Evolutionary conservation across 2,888 invertebrate species (phyloP).

Genomic region (Seira musarum): DNA sequence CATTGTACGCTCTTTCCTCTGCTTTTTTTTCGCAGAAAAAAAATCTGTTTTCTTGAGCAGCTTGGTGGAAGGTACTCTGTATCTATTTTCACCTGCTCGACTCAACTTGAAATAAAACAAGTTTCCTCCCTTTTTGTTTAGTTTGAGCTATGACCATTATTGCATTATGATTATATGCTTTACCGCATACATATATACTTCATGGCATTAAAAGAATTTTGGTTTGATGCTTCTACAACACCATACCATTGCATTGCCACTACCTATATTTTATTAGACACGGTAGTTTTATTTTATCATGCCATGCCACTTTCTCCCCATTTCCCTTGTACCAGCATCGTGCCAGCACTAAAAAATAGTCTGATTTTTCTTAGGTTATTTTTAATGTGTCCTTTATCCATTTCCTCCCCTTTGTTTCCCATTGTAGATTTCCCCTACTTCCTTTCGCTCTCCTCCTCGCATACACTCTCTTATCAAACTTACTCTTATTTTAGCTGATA

Average conservation of each 20-base stretch:
- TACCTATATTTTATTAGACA: not conserved
- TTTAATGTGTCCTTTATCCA: not conserved
- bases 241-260: not conserved
- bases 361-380: constrained; percentile 3
- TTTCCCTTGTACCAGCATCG: constrained; percentile 42
- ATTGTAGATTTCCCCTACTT: not conserved
- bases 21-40: not conserved
- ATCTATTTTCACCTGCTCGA: constrained; percentile 16
- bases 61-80: constrained; percentile 1
- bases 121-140: too few species aligned
- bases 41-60: not conserved
- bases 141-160: not conserved
- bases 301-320: not conserved
- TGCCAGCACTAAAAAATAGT: constrained; percentile 32
- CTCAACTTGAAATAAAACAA: not conserved
- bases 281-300: too few species aligned
- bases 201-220: not conserved
- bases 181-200: not conserved
- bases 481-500: not conserved
- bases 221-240: not conserved
- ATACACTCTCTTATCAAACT: too few species aligned
- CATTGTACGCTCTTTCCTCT: not conserved
- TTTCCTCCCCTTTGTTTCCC: not conserved
- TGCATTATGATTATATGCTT: not conserved
- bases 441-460: too few species aligned